Conservation (phyloP, 2,888 invertebrate genomes). For the Blera fallax region DNA sequence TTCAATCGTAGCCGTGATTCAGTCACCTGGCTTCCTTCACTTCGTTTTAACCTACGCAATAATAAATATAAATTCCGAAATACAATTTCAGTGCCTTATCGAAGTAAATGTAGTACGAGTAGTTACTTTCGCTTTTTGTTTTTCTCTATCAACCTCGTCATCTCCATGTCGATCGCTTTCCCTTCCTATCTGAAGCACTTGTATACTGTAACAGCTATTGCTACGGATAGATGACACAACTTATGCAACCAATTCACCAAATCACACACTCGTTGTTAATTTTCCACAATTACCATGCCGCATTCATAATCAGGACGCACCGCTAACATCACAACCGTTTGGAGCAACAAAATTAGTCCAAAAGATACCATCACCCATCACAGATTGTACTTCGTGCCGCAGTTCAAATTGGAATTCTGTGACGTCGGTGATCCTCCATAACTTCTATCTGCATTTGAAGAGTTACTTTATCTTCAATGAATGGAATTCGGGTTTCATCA, state of each 20-base stretch:
- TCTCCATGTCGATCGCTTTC: constrained; percentile 54
- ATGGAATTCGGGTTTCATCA: constrained; percentile 45
- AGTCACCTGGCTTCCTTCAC: constrained; percentile 15
- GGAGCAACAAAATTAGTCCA: constrained; percentile 33
- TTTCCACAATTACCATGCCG: constrained; percentile 30
- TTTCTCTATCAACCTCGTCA: constrained; percentile 19
- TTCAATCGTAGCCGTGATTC: constrained; percentile 26
- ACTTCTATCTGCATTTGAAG: constrained; percentile 10
- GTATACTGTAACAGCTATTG: background rate
- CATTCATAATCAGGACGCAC: constrained; percentile 36
- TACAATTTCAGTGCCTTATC: constrained; percentile 20
- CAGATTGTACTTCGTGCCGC: constrained; percentile 18
- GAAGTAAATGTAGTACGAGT: background rate
- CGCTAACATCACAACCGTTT: background rate
- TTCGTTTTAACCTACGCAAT: constrained; percentile 33
- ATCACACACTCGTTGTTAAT: constrained; percentile 34
- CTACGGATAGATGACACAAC: constrained; percentile 21
- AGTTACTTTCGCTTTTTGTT: constrained; percentile 47
- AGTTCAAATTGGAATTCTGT: constrained; percentile 20
- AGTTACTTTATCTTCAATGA: constrained; percentile 24
- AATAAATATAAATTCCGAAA: constrained; percentile 26
- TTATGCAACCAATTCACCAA: constrained; percentile 45
- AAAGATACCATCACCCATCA: background rate
- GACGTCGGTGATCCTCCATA: constrained; percentile 16
- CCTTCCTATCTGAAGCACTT: constrained; percentile 41